Conservation (phyloP, 2,888 invertebrate species). For the Calliphora vomitoria region DNA sequence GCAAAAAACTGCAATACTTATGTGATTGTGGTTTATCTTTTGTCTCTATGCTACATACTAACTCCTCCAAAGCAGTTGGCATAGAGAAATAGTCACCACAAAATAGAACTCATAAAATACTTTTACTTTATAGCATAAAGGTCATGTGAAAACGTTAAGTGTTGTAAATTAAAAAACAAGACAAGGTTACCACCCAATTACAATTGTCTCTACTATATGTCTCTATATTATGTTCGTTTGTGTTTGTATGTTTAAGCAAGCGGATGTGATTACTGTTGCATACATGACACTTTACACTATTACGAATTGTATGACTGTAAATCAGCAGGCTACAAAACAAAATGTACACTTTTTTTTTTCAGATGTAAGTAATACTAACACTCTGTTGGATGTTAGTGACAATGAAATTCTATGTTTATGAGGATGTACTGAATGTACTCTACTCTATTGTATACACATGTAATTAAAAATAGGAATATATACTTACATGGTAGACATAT, state of each 20-base stretch:
- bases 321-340: conserved; percentile 38
- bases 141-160: conserved; percentile 69
- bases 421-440: conserved; percentile 28
- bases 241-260: neutral
- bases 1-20: neutral
- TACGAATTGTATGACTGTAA: conserved; percentile 36
- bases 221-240: neutral
- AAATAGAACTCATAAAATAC: conserved; percentile 45
- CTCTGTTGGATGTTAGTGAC: conserved; percentile 48
- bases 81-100: neutral
- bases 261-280: conserved; percentile 60
- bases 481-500: neutral
- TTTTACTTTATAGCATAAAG: conserved; percentile 68
- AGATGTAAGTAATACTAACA: conserved; percentile 7
- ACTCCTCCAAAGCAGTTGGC: conserved; percentile 4
- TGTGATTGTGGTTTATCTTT: neutral
- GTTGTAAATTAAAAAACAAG: conserved; percentile 67
- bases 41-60: neutral
- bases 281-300: conserved; percentile 57
- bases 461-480: conserved; percentile 27
- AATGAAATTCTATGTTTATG: conserved; percentile 65
- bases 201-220: conserved; percentile 28
- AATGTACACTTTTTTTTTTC: neutral
- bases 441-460: conserved; percentile 37
- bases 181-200: conserved; percentile 67